Evolutionary conservation across 2,797 vertebrate genomes (phyloP).

Genomic region (Diplodus sargus): DNA sequence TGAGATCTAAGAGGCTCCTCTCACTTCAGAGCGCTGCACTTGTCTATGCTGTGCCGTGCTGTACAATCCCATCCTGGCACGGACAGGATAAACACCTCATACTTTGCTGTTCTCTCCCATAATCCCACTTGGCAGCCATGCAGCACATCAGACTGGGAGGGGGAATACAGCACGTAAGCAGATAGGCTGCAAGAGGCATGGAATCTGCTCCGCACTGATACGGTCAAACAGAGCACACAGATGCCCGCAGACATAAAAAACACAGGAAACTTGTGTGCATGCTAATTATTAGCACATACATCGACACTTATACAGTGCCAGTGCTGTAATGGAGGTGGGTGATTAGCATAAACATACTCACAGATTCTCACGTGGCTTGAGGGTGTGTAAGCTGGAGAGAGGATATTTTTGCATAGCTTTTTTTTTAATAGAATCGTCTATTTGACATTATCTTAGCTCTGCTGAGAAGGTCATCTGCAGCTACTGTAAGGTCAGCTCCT

Average conservation of each 20-base stretch:
- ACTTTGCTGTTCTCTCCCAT: constrained; percentile 67
- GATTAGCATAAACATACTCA: constrained; percentile 16
- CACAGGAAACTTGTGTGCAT: constrained; percentile 3
- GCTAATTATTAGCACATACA: constrained; percentile 24
- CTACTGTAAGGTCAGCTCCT: not conserved
- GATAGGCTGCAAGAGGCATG: constrained; percentile 59
- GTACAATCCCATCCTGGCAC: constrained; percentile 49
- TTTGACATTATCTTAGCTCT: constrained; percentile 14
- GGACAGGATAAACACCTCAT: constrained; percentile 65
- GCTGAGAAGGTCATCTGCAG: constrained; percentile 12
- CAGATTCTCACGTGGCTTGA: constrained; percentile 7
- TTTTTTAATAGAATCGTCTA: not conserved
- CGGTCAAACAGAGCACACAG: constrained; percentile 10
- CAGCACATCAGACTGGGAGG: constrained; percentile 45
- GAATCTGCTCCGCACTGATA: constrained; percentile 66
- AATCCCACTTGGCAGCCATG: constrained; percentile 72
- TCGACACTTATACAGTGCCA: not conserved
- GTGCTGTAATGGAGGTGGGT: not conserved
- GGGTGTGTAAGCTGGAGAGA: not conserved
- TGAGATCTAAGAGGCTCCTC: not conserved
- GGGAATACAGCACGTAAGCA: constrained; percentile 45
- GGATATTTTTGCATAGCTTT: not conserved
- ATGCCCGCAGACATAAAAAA: constrained; percentile 20
- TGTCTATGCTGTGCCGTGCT: constrained; percentile 25
- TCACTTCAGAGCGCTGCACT: constrained; percentile 10